These are phyloP conservation scores for Halocynthia aurantium DNA, from an alignment of 23 tunicate species.

Conservation along the genomic window DNA sequence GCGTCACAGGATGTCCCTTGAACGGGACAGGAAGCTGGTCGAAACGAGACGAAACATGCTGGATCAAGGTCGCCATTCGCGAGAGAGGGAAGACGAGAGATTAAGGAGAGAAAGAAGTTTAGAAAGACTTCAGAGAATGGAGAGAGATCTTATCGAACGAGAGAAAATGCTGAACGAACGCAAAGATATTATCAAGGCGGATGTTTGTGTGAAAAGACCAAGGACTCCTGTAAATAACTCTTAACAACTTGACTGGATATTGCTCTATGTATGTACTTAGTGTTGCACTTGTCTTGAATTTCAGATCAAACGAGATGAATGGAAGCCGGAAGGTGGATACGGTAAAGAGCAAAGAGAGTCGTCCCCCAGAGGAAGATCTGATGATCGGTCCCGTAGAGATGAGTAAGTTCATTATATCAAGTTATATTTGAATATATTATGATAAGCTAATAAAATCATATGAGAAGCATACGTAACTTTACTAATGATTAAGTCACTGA, in stretches of 20 bases:
- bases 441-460: too few species aligned
- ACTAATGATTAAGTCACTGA: too few species aligned
- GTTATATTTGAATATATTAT: too few species aligned
- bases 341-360: background rate
- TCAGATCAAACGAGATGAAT: slow-evolving; percentile 15
- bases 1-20: slow-evolving; percentile 22
- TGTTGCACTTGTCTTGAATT: background rate
- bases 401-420: background rate
- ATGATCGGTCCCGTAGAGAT: background rate
- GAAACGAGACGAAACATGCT: slow-evolving; percentile 25
- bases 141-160: slow-evolving; percentile 40
- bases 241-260: background rate
- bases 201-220: too few species aligned
- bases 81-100: slow-evolving; percentile 29
- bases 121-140: slow-evolving; percentile 44
- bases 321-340: slow-evolving; percentile 17
- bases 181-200: slow-evolving; percentile 11
- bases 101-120: slow-evolving; percentile 51
- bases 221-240: too few species aligned
- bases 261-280: background rate
- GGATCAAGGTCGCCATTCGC: slow-evolving; percentile 15
- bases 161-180: slow-evolving; percentile 34
- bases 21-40: slow-evolving; percentile 32
- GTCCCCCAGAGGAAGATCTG: slow-evolving; percentile 17
- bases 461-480: too few species aligned